These are phyloP conservation scores for Caenorhabditis sp. DNA, from an alignment of 2,888 invertebrate species.

Conservation along the genomic window DNA sequence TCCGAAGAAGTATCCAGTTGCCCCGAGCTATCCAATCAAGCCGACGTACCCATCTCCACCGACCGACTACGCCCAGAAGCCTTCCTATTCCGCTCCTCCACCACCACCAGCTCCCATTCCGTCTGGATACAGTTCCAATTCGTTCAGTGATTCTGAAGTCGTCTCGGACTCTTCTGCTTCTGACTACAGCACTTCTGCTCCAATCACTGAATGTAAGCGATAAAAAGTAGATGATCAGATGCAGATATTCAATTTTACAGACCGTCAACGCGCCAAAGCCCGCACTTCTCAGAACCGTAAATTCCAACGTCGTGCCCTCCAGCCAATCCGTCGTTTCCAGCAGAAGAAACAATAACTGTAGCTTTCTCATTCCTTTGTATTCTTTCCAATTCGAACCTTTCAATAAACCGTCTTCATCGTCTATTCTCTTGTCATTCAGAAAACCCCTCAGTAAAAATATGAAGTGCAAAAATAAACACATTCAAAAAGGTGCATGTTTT, in stretches of 20 bases:
- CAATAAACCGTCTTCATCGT: background rate
- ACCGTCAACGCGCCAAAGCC: constrained; percentile 31
- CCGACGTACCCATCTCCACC: constrained; percentile 29
- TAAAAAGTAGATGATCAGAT: background rate
- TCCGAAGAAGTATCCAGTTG: constrained; percentile 24
- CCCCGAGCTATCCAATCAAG: constrained; percentile 6
- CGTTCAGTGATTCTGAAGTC: background rate
- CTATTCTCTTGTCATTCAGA: background rate
- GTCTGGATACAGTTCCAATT: background rate
- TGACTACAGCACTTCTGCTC: background rate
- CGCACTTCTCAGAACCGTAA: constrained; percentile 24
- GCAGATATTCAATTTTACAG: constrained; percentile 21
- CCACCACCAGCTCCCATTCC: constrained; percentile 9
- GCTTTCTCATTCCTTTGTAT: background rate
- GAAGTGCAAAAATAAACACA: too few relatives aligned
- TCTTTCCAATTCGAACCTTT: background rate
- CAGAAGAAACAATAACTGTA: constrained; percentile 21
- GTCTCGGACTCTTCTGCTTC: background rate
- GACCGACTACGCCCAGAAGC: constrained; percentile 13
- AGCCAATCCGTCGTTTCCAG: constrained; percentile 39
- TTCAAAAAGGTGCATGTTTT: too few relatives aligned
- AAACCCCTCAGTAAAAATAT: background rate
- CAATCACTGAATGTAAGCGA: constrained; percentile 19
- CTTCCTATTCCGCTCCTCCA: constrained; percentile 22
- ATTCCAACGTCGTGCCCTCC: constrained; percentile 39